Conservation (phyloP, 2,888 invertebrate genomes). For the Ptilodon capucinus region DNA sequence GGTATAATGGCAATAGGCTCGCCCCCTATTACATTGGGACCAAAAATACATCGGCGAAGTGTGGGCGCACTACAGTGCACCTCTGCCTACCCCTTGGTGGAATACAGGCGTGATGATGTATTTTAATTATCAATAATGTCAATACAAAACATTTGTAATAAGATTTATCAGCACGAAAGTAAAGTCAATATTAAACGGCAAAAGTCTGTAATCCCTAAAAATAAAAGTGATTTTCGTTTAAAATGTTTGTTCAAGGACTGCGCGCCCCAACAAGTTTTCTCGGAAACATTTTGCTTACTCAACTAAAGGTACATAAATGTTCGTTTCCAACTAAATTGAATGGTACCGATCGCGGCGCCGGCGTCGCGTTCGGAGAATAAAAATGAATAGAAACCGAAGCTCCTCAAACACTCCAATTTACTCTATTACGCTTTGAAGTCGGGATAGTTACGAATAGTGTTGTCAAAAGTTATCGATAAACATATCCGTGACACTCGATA, state of each 20-base stretch:
- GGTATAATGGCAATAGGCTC: too few species aligned
- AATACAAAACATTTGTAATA: too few species aligned
- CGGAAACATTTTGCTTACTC: background rate
- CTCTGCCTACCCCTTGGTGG: too few species aligned
- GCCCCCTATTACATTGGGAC: too few species aligned
- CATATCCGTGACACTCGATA: too few species aligned
- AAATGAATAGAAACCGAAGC: slow-evolving; percentile 7
- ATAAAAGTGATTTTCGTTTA: background rate
- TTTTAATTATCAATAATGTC: too few species aligned
- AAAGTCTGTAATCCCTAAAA: background rate
- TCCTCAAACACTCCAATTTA: slow-evolving; percentile 16
- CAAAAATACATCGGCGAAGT: too few species aligned
- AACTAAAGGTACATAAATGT: background rate
- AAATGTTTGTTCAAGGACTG: background rate
- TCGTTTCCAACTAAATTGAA: background rate
- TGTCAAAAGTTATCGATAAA: slow-evolving; percentile 27
- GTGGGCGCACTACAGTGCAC: too few species aligned
- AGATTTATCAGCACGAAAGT: too few species aligned
- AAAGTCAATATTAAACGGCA: too few species aligned
- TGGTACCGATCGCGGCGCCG: background rate
- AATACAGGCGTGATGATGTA: too few species aligned
- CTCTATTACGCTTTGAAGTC: slow-evolving; percentile 34
- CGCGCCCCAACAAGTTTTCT: background rate
- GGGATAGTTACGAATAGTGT: slow-evolving; percentile 31
- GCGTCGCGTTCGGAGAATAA: slow-evolving; percentile 10